Base-by-base conservation (phyloP, 2,113 vertebrate species). In the Pachycephala philippinensis region DNA sequence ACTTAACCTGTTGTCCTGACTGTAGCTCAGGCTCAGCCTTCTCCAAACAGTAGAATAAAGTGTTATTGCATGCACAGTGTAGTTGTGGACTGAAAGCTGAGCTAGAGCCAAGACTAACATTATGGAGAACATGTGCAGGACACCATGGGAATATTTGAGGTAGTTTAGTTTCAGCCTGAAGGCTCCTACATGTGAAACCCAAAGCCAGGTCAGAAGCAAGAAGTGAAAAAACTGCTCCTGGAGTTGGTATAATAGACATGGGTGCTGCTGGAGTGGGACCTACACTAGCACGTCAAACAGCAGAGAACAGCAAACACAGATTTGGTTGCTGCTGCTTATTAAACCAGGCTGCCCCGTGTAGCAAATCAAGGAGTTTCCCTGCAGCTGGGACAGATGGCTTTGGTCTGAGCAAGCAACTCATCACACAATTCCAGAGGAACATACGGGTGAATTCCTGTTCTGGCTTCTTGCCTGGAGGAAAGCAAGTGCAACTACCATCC, bases 391-490 rank as follows among this genome's bases (percentile, higher is more conserved):
- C 84, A 95, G 84, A 91, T 87, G 90, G 91, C 81, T 92, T 81
- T 75, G 65, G 89, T 79, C 87, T 93, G 65, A 91, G 24, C 72
- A 93, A 93, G 30, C 50, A 81, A 93, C 20, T 94, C 87, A 87
- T 52, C 89, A 59, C 72, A 59, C 39, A 75, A 5, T 28, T 56
- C 77, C 77, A 71, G 30, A 84, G 52, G 82, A 90, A 85, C 0
- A 2, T 15, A 87, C 1, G 3, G 33, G 72, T 84, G 72, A 89
- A 87, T 49, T 91, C 45, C 63, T 15, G 2, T 70, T 80, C 77
- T 93, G 81, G 52, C 77, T 84, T 54, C 33, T 63, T 52, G 47
- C 74, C 72, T 40, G 53, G n/a, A 86, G 47, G 35, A 74, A 78
- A 87, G 23, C 28, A 96, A 84, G 70, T 13, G 28, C 69, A 84